phyloP scores from a whole-genome alignment of 2,888 invertebrate genomes.

The Neocrepidodera transversa region DNA sequence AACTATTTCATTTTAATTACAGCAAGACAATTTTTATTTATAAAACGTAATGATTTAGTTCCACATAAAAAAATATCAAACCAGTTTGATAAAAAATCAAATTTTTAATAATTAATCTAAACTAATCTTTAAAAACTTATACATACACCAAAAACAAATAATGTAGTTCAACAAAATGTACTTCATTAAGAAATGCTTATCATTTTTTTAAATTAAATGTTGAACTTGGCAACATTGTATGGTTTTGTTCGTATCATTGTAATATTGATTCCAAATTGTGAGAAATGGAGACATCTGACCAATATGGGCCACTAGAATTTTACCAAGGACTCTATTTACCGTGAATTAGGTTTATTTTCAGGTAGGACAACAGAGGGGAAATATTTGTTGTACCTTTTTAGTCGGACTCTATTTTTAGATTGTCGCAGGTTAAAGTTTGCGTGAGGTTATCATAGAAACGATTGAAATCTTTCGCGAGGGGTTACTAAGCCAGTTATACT shows the following conservation, averaged over 20 bases:
- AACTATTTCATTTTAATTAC: too few species aligned
- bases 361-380: not conserved
- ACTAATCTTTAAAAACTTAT: too few species aligned
- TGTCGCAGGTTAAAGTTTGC: constrained; percentile 12
- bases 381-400: constrained; percentile 1
- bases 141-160: too few species aligned
- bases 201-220: not conserved
- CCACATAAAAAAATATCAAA: too few species aligned
- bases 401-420: constrained; percentile 1
- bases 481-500: constrained; percentile 1
- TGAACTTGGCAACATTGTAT: not conserved
- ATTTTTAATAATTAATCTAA: too few species aligned
- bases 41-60: too few species aligned
- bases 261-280: constrained; percentile 13
- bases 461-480: not conserved
- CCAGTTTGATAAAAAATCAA: too few species aligned
- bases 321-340: not conserved
- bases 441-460: constrained; percentile 4
- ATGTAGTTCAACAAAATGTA: too few species aligned
- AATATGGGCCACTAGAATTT: not conserved
- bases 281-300: constrained; percentile 5
- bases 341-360: constrained; percentile 1
- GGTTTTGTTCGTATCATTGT: not conserved
- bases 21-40: too few species aligned
- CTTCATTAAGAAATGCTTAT: too few species aligned